A percentile compares a stretch with the other conserved stretches of the same genome.
phyloP scores from a whole-genome alignment of 2,113 vertebrate genomes.

The Dasypus novemcinctus region DNA sequence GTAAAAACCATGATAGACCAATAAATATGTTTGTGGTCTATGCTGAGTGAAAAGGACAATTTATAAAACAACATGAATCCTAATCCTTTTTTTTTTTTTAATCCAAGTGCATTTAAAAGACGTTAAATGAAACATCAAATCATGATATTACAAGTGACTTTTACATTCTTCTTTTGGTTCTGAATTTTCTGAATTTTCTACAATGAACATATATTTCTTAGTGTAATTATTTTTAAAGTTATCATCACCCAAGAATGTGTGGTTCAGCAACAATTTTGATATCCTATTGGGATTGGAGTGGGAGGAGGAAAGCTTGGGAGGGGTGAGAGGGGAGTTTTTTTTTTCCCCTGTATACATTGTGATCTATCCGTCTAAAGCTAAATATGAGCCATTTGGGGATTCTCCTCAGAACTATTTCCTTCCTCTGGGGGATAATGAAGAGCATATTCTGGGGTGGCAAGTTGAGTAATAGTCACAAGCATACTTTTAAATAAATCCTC shows the following conservation, averaged over 20 bases:
- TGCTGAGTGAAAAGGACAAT: neutral
- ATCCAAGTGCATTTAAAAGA: slow-evolving; percentile 12
- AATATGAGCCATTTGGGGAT: neutral
- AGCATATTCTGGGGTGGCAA: neutral
- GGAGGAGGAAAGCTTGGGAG: neutral
- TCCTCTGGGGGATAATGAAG: neutral
- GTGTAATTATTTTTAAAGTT: neutral
- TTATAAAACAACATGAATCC: neutral
- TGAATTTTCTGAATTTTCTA: neutral
- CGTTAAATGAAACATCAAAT: neutral
- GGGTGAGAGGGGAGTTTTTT: neutral
- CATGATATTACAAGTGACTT: neutral
- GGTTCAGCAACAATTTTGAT: neutral
- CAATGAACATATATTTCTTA: neutral
- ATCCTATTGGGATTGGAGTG: neutral
- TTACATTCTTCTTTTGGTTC: slow-evolving; percentile 6
- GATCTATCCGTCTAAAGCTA: neutral
- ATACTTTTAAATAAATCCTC: neutral
- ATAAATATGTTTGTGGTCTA: neutral
- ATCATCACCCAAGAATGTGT: neutral
- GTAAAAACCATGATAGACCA: neutral
- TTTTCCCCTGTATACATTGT: neutral
- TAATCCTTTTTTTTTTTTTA: neutral
- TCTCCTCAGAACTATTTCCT: neutral
- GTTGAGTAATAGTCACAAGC: neutral